Evolutionary conservation across 2,113 vertebrate species (phyloP).

Genomic region (Cettia cetti): DNA sequence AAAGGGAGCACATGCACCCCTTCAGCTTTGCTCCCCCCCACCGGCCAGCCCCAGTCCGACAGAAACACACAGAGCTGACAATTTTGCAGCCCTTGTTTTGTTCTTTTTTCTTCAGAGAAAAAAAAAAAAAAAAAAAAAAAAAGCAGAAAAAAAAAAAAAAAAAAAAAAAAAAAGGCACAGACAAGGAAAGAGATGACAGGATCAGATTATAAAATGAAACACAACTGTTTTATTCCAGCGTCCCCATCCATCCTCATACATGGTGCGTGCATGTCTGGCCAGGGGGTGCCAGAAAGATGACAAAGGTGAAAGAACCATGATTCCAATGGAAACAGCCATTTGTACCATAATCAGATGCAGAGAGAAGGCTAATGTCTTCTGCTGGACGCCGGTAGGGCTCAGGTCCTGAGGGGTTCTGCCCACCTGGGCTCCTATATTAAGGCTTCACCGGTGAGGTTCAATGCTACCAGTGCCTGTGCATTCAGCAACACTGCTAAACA

Average conservation of each 20-base stretch:
- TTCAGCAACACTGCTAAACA: neutral
- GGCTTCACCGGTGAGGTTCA: slow-evolving; percentile 13
- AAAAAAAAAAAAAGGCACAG: no score
- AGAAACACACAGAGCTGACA: neutral
- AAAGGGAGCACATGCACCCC: neutral
- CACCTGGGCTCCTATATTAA: neutral
- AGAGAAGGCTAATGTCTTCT: neutral
- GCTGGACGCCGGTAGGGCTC: neutral
- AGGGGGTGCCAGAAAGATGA: neutral
- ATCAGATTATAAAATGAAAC: neutral
- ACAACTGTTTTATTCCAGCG: neutral
- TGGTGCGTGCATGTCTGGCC: fast-evolving
- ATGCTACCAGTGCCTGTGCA: neutral
- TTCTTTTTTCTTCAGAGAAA: neutral
- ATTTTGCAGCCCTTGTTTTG: neutral
- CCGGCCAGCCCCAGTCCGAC: neutral
- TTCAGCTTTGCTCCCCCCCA: fast-evolving
- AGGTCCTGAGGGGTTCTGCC: neutral
- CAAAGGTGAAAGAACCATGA: neutral
- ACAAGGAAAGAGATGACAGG: neutral
- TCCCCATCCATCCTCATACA: fast-evolving
- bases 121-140: no score
- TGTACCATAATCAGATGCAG: neutral
- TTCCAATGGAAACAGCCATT: neutral
- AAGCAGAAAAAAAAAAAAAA: no score